phyloP scores from a whole-genome alignment of 2,888 invertebrate genomes.

The Tipula unca region DNA sequence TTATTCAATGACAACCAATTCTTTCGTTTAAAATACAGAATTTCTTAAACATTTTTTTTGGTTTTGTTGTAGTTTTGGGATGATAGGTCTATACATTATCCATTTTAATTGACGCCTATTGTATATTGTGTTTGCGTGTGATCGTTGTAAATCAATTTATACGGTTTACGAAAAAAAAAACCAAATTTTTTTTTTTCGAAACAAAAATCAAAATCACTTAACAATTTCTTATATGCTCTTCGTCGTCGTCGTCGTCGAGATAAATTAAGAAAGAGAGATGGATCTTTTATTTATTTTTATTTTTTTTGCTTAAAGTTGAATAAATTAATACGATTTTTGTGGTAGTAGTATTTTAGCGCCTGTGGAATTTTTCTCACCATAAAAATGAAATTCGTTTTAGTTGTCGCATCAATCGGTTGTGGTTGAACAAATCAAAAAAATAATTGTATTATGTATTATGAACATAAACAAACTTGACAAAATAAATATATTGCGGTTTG shows the following conservation, averaged over 20 bases:
- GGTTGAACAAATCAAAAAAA: background rate
- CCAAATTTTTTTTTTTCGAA: background rate
- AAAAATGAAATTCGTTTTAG: background rate
- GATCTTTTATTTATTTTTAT: background rate
- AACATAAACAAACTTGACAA: background rate
- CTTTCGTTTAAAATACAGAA: background rate
- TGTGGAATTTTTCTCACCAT: background rate
- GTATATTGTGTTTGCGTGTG: constrained; percentile 8
- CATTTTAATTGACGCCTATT: constrained; percentile 14
- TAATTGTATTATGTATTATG: background rate
- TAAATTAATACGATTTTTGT: background rate
- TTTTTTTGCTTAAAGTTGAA: background rate
- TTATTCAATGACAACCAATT: background rate
- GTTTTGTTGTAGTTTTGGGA: background rate
- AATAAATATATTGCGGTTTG: background rate
- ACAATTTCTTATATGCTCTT: background rate
- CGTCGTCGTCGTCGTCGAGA: background rate
- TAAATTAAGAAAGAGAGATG: background rate
- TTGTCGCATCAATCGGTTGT: background rate
- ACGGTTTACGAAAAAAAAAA: background rate
- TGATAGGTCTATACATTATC: constrained; percentile 14
- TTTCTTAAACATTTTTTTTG: no score
- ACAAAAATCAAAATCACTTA: background rate
- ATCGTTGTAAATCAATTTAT: constrained; percentile 14
- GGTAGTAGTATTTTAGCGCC: background rate